Evolutionary conservation across 2,888 invertebrate genomes (phyloP).

Genomic region (Leptinotarsa haldemani): DNA sequence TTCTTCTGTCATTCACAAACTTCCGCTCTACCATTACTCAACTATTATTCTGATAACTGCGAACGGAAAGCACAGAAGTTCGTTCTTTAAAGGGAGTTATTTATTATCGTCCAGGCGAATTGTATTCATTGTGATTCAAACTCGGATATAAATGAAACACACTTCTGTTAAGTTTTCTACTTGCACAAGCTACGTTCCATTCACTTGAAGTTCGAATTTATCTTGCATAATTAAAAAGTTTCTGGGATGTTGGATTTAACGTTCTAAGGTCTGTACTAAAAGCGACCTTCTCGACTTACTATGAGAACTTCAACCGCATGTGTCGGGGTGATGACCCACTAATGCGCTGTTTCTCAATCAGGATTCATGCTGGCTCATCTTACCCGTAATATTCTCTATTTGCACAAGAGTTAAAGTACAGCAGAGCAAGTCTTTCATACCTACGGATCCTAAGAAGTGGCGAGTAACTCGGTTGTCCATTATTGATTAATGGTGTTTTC

Average conservation of each 20-base stretch:
- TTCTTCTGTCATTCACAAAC: background rate
- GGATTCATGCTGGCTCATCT: too few relatives aligned
- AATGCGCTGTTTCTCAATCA: too few relatives aligned
- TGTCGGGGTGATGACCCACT: too few relatives aligned
- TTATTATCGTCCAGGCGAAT: background rate
- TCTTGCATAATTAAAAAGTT: constrained; percentile 1
- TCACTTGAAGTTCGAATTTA: background rate
- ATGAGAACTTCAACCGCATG: too few relatives aligned
- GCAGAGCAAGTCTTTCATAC: too few relatives aligned
- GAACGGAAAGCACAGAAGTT: background rate
- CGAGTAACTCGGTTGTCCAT: background rate
- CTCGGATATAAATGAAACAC: background rate
- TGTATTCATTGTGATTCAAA: background rate
- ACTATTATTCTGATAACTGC: background rate
- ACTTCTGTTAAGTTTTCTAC: background rate
- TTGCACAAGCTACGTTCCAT: background rate
- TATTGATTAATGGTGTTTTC: background rate
- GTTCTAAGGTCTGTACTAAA: background rate
- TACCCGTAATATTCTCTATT: too few relatives aligned
- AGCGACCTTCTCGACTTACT: background rate
- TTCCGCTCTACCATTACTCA: background rate
- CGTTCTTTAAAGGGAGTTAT: background rate
- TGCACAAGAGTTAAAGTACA: too few relatives aligned
- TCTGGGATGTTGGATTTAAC: background rate
- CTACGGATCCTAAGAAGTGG: too few relatives aligned